phyloP scores from a whole-genome alignment of 92 coral and sea anemone species.

The Montipora capitata region DNA sequence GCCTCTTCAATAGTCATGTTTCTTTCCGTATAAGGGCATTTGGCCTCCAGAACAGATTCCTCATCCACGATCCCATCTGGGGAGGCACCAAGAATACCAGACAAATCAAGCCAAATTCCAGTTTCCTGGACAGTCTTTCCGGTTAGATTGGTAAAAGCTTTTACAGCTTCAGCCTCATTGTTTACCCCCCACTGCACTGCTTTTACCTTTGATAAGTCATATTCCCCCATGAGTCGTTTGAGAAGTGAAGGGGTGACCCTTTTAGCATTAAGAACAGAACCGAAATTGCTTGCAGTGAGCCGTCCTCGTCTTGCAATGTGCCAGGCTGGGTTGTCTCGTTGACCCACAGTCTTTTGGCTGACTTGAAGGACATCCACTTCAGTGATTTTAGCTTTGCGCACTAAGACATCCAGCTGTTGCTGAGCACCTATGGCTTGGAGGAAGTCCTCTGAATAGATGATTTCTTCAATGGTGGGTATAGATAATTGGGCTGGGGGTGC shows the following conservation, averaged over 20 bases:
- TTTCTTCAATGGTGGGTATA: neutral
- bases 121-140: constrained; percentile 3
- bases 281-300: constrained; percentile 30
- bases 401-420: neutral
- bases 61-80: no score
- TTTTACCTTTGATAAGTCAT: constrained; percentile 6
- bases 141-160: neutral
- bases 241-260: constrained; percentile 17
- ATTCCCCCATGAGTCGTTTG: constrained; percentile 12
- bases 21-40: no score
- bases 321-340: constrained; percentile 32
- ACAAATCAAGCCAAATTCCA: no score
- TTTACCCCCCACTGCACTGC: constrained; percentile 24
- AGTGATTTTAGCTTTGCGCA: neutral
- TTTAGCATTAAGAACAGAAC: constrained; percentile 17
- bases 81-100: no score
- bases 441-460: neutral
- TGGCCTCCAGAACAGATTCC: no score
- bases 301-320: constrained; percentile 23
- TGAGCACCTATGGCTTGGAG: neutral
- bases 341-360: constrained; percentile 15
- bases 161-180: constrained; percentile 22
- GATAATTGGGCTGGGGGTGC: neutral
- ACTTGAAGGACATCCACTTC: neutral
- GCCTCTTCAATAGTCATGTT: no score